Percentiles rank a stretch among this genome's conserved stretches.
Conservation (phyloP, 2,113 vertebrate species). For the Heterotilapia buettikoferi region DNA sequence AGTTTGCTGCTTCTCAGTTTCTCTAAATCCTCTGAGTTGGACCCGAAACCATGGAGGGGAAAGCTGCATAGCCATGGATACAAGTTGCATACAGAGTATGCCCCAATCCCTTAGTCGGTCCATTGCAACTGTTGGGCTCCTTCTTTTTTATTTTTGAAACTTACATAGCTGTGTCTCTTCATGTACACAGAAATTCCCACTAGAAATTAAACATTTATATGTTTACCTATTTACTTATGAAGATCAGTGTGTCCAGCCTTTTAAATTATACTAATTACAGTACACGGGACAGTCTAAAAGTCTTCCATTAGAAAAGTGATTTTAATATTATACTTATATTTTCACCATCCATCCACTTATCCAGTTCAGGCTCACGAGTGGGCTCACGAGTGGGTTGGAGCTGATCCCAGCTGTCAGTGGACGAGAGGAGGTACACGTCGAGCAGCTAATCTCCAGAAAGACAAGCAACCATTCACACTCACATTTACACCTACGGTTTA, state of each 20-base stretch:
- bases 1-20: not conserved
- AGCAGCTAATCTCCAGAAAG: not conserved
- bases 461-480: not conserved
- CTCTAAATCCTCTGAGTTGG: not conserved
- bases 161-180: not conserved
- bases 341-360: not conserved
- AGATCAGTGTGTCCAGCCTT: not conserved
- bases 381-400: not conserved
- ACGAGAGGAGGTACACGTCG: not conserved
- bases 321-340: not conserved
- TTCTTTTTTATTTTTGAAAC: not conserved
- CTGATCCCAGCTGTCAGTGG: not conserved
- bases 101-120: not conserved
- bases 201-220: not conserved
- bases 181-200: not conserved
- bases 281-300: rapidly evolving
- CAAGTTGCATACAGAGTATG: not conserved
- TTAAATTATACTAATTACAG: not conserved
- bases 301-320: not conserved
- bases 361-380: not conserved
- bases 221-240: not conserved
- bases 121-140: not conserved
- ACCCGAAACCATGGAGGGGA: not conserved
- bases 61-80: not conserved
- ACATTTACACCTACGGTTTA: not conserved